These are phyloP conservation scores for Dusona sp. DNA, from an alignment of 2,888 invertebrate species.

Conservation along the genomic window DNA sequence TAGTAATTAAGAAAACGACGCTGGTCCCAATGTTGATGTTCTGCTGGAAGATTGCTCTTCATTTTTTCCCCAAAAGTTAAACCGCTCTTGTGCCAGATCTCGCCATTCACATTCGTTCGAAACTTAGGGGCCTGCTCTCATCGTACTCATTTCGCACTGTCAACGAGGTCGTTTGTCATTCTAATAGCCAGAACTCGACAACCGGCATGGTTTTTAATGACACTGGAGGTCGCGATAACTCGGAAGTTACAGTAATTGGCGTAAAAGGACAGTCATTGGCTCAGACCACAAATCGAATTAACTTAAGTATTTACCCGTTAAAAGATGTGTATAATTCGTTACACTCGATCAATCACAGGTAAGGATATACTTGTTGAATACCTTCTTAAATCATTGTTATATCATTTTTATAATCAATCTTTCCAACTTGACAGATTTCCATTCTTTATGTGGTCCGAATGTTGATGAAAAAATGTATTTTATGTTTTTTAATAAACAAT, in stretches of 20 bases:
- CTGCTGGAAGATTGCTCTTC: slow-evolving; percentile 37
- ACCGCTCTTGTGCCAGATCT: slow-evolving; percentile 15
- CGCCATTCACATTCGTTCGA: slow-evolving; percentile 51
- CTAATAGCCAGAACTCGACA: slow-evolving; percentile 79
- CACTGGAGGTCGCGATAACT: slow-evolving; percentile 28
- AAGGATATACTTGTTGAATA: background rate
- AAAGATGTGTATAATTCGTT: background rate
- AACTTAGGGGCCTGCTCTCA: slow-evolving; percentile 74
- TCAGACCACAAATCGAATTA: slow-evolving; percentile 2
- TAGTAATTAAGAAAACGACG: slow-evolving; percentile 63
- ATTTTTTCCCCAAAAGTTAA: slow-evolving; percentile 35
- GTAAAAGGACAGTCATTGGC: slow-evolving; percentile 19
- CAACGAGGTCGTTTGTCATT: slow-evolving; percentile 83
- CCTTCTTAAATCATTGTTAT: background rate
- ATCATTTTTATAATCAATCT: background rate
- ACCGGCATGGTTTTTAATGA: slow-evolving; percentile 63
- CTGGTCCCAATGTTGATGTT: slow-evolving; percentile 49
- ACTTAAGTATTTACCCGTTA: slow-evolving; percentile 5
- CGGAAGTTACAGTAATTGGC: slow-evolving; percentile 31
- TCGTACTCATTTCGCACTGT: slow-evolving; percentile 83
- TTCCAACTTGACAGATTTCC: background rate
- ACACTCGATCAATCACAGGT: slow-evolving; percentile 15
- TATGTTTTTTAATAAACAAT: background rate
- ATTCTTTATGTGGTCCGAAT: background rate
- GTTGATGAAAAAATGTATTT: background rate